Base-by-base conservation (phyloP, 2,797 vertebrate species). In the Manis crassicaudata region DNA sequence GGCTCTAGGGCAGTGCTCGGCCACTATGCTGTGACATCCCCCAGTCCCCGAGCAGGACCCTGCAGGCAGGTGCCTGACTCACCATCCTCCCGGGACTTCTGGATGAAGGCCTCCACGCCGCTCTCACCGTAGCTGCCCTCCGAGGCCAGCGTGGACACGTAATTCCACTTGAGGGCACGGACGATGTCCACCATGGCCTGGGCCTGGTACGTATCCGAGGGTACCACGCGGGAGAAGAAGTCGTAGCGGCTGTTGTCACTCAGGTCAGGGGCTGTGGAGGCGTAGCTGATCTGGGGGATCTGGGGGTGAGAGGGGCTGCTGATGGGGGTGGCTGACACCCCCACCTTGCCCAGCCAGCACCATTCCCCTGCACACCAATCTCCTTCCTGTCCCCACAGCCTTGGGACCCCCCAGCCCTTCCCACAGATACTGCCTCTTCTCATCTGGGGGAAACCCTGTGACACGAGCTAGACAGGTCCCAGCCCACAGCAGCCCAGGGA, bases 141-240 rank as follows among this genome's bases (percentile, higher is more conserved):
- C 0, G 99, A 99, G 90, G 99, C 99, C 68, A 99, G 98, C 0
- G 99, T 99, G 98, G 99, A 99, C 96, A 99, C 99, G 0, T 99
- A 99, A 98, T 99, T 99, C 99, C 99, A 99, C 97, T 98, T 99
- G 98, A 99, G 99, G 85, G 99, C 99, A 87, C 99, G 99, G 96
- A 99, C 99, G 0, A 99, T 99, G 98, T 99, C 99, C 98, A 99
- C 99, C 99, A 99, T 99, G 92, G 99, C 99, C 98, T 99, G 99
- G 63, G 99, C 99, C 98, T 99, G 99, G 98, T 99, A 99, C 14
- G 99, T 99, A 98, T 99, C 99, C 0, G 99, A 99, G 0, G 99
- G 99, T 62, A 99, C 99, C 11, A 99, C 99, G 0, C 99, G 99
- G 40, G 99, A 99, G 98, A 99, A 99, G 99, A 99, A 99, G 98